Evolutionary conservation across 2,797 vertebrate genomes (phyloP), one percentile per base, ranked within the genome.

Genomic region (Chaetophractus vellerosus): DNA sequence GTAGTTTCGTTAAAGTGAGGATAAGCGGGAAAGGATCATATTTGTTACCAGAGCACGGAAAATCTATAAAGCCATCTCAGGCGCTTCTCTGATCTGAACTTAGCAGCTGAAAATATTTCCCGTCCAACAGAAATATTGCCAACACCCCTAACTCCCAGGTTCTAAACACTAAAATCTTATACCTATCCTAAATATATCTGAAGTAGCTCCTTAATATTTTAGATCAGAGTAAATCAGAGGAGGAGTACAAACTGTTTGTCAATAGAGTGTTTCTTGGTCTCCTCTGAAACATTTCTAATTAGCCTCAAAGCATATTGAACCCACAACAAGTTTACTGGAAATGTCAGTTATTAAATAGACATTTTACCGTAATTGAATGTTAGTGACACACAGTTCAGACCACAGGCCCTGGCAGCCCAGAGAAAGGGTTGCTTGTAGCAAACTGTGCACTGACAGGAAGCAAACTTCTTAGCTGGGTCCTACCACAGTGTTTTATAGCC

Each of bases 301-400:
- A 96, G 97, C 96, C 97, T 98, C 96, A 97, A 89, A 94, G 72
- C 57, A 79, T 91, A 96, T 90, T 90, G 94, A 98, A 96, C 94
- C 97, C 97, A 98, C 98, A 97, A 74, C 92, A 97, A 83, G 93
- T 88, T 98, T 99, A 98, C 98, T 98, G 98, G 98, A 98, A 99
- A 97, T 96, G 97, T 98, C 97, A 98, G 93, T 96, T 96, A 91
- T 97, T 98, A 97, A 98, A 97, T 94, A 98, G 94, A 87, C 98
- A 97, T 97, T 93, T 99, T 98, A 98, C 98, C 5, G 98, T 98
- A 98, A 98, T 96, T 93, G 94, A 97, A 96, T 81, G 96, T 96
- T 97, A 97, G 90, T 97, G 97, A 98, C 96, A 98, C 96, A 97
- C 93, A 97, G 91, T 97, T 98, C 93, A 98, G 98, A 98, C 98